Evolutionary conservation across 2,888 invertebrate species (phyloP), one percentile per base, ranked within the genome.

Genomic region (Epiblema foenella): DNA sequence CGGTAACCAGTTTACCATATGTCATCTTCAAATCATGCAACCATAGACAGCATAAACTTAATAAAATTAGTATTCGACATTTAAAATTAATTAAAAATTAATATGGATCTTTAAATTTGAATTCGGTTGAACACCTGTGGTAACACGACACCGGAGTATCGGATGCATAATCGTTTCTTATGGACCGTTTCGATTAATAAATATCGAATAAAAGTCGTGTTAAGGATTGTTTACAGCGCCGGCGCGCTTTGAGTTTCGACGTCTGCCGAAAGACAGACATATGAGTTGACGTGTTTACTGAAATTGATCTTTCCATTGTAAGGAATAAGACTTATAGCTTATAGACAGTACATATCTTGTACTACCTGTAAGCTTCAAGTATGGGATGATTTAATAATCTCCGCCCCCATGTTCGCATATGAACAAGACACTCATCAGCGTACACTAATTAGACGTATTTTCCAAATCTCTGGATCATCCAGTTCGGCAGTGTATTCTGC

Each of bases 121-220:
- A 75, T 79, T 75, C 68, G 57, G 54, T 17, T 68, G 79, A 77
- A 84, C 87, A 87, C 87, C 86, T 87, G 87, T 80, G 74, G 87
- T 78, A 84, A 88, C 73, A 3, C 60, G 84, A 88, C 76, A 82
- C 79, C 75, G 66, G 42, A 18, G 54, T 70, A 60, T 66, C 65
- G 54, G 46, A 60, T 70, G 57, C 52, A 64, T 79, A 81, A 83
- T 67, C 71, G 71, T 67, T 67, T 66, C 51, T 71, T 63, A 56
- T 42, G 56, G 49, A 37, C 70, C 59, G 66, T 70, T 69, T 69
- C 24, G 54, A 54, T 33, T 33, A 71, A 62, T 71, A 71, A 71
- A 71, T 62, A 71, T 62, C 62, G 62, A 62, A 71, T 71, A 56
- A 71, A 71, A 66, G 62, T 71, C 71, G 18, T 56, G 56, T 67